phyloP scores from a whole-genome alignment of 2,113 vertebrate species.

The crab-eating macaque (Macaca fascicularis) region T2T-MFA8v1.1 NC_088385.1:87243001-87243500 shows the following conservation, averaged over 20 bases:
- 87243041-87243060: conserved; percentile 15
- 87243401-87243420: conserved; percentile 91
- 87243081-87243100: conserved; percentile 35
- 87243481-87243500: neutral
- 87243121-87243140: conserved; percentile 6
- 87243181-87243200: neutral
- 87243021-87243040: neutral
- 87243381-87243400: conserved; percentile 89
- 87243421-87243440: conserved; percentile 91
- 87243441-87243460: conserved; percentile 23
- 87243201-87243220: neutral
- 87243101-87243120: neutral
- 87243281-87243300: conserved; percentile 52
- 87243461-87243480: neutral
- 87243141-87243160: neutral
- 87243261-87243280: neutral
- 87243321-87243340: conserved; percentile 89
- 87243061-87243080: neutral
- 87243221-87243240: neutral
- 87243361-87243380: conserved; percentile 87
- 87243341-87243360: conserved; percentile 87
- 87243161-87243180: neutral
- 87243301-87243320: conserved; percentile 57
- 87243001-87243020: neutral
- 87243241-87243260: neutral